Evolutionary conservation across 2,888 invertebrate species (phyloP).

Genomic region (Noctua janthe): DNA sequence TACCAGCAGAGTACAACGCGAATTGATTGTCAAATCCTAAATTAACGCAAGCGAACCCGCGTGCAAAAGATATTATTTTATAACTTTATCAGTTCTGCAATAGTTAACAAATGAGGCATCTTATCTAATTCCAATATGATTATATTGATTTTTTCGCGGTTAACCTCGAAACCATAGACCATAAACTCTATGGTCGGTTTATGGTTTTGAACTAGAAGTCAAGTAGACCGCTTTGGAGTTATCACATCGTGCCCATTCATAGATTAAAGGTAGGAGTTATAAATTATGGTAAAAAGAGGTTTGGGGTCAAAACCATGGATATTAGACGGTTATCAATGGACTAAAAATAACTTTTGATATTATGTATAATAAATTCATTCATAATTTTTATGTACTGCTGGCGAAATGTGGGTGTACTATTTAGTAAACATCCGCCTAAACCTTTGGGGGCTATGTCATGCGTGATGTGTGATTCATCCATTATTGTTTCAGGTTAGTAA

Average conservation of each 20-base stretch:
- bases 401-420: too few species aligned
- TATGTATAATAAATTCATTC: neutral
- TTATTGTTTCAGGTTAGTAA: neutral
- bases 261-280: conserved; percentile 1
- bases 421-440: neutral
- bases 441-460: too few species aligned
- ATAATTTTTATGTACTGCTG: neutral
- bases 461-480: neutral
- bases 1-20: too few species aligned
- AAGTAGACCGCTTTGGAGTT: conserved; percentile 21
- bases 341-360: conserved; percentile 10
- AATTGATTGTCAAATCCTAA: too few species aligned
- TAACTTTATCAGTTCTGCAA: conserved; percentile 43
- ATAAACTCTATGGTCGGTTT: neutral
- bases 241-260: conserved; percentile 32
- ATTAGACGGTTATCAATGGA: neutral
- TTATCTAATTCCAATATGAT: conserved; percentile 40
- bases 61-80: neutral
- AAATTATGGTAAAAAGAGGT: conserved; percentile 21
- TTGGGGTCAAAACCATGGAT: neutral
- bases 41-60: too few species aligned
- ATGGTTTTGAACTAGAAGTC: conserved; percentile 48
- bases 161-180: conserved; percentile 39
- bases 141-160: conserved; percentile 28
- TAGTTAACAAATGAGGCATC: conserved; percentile 32